Evolutionary conservation across 2,797 vertebrate genomes (phyloP), one percentile per base, ranked within the genome.

Genomic region (Leptodon cayanensis): DNA sequence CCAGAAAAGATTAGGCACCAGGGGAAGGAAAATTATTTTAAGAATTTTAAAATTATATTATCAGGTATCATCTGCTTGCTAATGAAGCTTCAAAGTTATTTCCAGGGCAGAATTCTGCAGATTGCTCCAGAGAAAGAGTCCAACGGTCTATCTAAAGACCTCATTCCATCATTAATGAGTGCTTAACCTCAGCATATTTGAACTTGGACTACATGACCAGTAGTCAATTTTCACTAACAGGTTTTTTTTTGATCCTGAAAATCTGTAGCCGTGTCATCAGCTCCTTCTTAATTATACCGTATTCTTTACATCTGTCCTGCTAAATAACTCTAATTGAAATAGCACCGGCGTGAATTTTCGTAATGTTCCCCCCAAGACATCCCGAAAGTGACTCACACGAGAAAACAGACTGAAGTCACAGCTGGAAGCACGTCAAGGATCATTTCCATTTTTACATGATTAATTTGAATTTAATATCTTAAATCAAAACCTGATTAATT

Each of bases 391-490:
- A 99, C 98, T 99, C 98, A 98, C 98, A 90, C 95, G 98, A 99
- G 98, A 99, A 99, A 98, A 99, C 98, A 98, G 98, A 99, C 99
- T 99, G 99, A 99, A 99, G 98, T 99, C 99, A 98, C 99, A 99
- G 99, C 99, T 99, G 99, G 99, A 99, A 99, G 98, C 91, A 97
- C 98, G 99, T 99, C 99, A 99, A 99, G 99, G 99, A 99, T 99
- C 99, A 99, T 99, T 99, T 99, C 98, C 99, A 99, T 99, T 99
- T 99, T 99, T 99, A 99, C 99, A 99, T 99, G 99, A 99, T 99
- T 99, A 99, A 99, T 99, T 99, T 99, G 99, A 99, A 99, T 99
- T 99, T 99, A 99, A 99, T 99, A 99, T 99, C 99, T 99, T 99
- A 99, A 99, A 99, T 99, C 99, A 99, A 99, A 99, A 99, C 99